Percentiles rank a stretch among this genome's conserved stretches.
These are phyloP conservation scores for Xylota segnis DNA, from an alignment of 2,888 invertebrate species.

Conservation along the genomic window DNA sequence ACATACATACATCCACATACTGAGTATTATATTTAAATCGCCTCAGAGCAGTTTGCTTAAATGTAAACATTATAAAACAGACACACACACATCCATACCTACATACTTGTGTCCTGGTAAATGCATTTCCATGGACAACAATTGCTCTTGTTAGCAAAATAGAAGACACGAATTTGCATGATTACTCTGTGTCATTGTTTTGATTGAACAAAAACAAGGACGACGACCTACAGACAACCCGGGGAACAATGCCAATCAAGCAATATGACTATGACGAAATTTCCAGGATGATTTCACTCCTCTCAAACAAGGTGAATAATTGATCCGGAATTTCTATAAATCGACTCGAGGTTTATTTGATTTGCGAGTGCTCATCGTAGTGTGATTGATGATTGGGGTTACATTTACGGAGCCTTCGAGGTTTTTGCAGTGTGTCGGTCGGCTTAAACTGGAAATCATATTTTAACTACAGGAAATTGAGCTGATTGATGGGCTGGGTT, in stretches of 20 bases:
- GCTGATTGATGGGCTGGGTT: slow-evolving; percentile 67
- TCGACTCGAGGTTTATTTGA: slow-evolving; percentile 44
- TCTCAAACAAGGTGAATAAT: slow-evolving; percentile 68
- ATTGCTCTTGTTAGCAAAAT: slow-evolving; percentile 64
- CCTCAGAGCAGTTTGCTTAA: slow-evolving; percentile 13
- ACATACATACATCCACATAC: not conserved
- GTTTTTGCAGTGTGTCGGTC: slow-evolving; percentile 8
- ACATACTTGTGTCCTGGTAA: slow-evolving; percentile 10
- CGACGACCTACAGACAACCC: slow-evolving; percentile 48
- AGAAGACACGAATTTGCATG: slow-evolving; percentile 72
- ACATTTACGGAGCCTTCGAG: slow-evolving; percentile 43
- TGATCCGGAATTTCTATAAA: slow-evolving; percentile 68
- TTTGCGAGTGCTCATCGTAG: slow-evolving; percentile 3
- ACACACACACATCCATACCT: not conserved
- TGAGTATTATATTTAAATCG: slow-evolving; percentile 11
- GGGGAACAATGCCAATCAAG: slow-evolving; percentile 57
- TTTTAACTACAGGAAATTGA: slow-evolving; percentile 68
- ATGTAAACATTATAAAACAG: slow-evolving; percentile 29
- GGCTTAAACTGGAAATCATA: slow-evolving; percentile 66
- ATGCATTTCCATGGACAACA: slow-evolving; percentile 59
- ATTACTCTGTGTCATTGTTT: slow-evolving; percentile 72
- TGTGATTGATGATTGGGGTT: slow-evolving; percentile 60
- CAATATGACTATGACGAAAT: slow-evolving; percentile 34
- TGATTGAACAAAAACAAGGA: slow-evolving; percentile 68
- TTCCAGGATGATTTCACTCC: slow-evolving; percentile 45